Evolutionary conservation across 1,140 invertebrate species (phyloP), one percentile per base, ranked within the genome.

Genomic region (Megalonaias nervosa): DNA sequence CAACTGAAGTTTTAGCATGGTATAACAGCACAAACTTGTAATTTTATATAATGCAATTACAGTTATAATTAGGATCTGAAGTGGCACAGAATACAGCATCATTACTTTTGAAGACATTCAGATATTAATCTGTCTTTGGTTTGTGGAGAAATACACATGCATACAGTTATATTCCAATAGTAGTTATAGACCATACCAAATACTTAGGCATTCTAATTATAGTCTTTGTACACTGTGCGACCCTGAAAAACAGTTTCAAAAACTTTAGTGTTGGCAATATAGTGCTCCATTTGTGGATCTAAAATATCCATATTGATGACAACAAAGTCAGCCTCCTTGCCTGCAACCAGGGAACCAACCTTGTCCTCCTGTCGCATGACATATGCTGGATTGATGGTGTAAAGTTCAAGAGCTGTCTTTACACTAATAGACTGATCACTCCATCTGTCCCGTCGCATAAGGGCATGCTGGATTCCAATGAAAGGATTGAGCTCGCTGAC

Each of bases 311-410:
- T 62, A 38, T 81, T 73, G 2, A 81, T 78, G 9, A 78, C 72
- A 71, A 81, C 65, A 57, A 81, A 71, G 68, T 81, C 80, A 12
- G 80, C 80, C 58, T 81, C 80, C 55, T 77, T 81, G 12, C 75
- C 80, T 12, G 23, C 57, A 16, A 23, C 61, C 19, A 81, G 59
- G 3, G 68, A 67, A 17, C 80, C 80, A 55, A 78, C 75, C 19
- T 26, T 65, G 17, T 81, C 48, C 26, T 81, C 80, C 38, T 81
- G 80, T 71, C 80, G 23, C 80, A 81, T 81, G 11, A 70, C 80
- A n/a, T 60, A 81, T 1, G 80, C 80, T 48, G 75, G 65, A 59
- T 78, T 81, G 11, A 78, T 73, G 4, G 80, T 81, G 60, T 81
- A 81, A 75, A 81, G 77, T 77, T 81, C 80, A 56, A 81, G 62